A percentile compares a stretch with the other conserved stretches of the same genome.
Evolutionary conservation across 2,113 vertebrate species (phyloP).

Genomic region (Desmodus rotundus): DNA sequence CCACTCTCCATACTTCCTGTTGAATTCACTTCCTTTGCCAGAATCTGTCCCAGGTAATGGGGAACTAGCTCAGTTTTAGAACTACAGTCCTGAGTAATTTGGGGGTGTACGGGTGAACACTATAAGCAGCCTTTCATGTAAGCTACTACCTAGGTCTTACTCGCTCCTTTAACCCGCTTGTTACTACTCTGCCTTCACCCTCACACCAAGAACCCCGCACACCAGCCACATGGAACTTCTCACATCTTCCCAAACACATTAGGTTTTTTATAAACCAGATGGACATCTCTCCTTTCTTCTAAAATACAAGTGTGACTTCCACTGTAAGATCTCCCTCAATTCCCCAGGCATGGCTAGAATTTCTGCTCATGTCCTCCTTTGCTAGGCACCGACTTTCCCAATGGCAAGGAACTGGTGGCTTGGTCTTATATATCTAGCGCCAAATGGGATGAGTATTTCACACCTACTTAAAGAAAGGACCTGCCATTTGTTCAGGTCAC

Average conservation of each 20-base stretch:
- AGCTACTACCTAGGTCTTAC: background rate
- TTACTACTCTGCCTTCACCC: background rate
- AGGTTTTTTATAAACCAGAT: background rate
- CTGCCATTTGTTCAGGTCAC: background rate
- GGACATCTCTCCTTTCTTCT: background rate
- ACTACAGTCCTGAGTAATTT: background rate
- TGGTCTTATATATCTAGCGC: background rate
- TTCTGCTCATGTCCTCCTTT: background rate
- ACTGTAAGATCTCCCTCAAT: background rate
- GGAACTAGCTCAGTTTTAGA: background rate
- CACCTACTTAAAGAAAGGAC: background rate
- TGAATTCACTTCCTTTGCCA: background rate
- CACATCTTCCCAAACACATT: background rate
- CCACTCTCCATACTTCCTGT: background rate
- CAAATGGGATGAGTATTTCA: background rate
- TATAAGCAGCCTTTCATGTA: too few relatives aligned
- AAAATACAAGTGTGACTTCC: background rate
- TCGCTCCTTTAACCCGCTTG: background rate
- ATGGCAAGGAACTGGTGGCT: background rate
- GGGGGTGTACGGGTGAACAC: rapidly evolving
- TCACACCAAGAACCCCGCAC: background rate
- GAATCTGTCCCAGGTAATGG: background rate
- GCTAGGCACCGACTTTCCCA: background rate
- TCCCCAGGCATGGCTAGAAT: background rate
- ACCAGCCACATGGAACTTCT: background rate